Conservation (phyloP, 2,888 invertebrate species). For the Mechanitis mazaeus region DNA sequence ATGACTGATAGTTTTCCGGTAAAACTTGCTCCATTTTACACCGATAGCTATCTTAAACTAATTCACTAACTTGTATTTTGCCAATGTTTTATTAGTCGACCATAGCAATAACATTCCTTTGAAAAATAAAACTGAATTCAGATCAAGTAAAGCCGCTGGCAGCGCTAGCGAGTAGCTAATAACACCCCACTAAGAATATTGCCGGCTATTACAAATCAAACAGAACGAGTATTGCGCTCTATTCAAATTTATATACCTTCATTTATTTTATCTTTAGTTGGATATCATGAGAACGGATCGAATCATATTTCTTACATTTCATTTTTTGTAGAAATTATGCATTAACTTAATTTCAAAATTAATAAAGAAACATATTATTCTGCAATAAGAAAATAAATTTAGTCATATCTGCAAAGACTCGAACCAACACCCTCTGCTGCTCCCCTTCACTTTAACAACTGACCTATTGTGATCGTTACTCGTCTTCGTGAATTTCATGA, state of each 20-base stretch:
- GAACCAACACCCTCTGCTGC: too few species aligned
- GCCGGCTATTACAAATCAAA: conserved; percentile 68
- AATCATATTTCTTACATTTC: conserved; percentile 13
- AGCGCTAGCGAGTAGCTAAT: conserved; percentile 57
- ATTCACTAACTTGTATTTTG: conserved; percentile 53
- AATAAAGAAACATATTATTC: too few species aligned
- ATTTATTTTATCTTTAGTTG: conserved; percentile 23
- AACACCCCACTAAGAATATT: conserved; percentile 64
- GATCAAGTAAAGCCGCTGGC: conserved; percentile 62
- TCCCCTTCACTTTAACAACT: too few species aligned
- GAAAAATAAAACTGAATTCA: conserved; percentile 68
- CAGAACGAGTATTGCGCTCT: conserved; percentile 55
- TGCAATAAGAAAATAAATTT: too few species aligned
- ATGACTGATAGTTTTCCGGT: conserved; percentile 51
- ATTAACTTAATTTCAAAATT: conserved; percentile 2
- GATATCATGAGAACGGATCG: conserved; percentile 22
- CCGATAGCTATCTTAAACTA: conserved; percentile 56
- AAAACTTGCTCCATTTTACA: conserved; percentile 49
- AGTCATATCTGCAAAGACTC: too few species aligned
- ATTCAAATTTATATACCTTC: conserved; percentile 42
- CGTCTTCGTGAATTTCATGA: too few species aligned
- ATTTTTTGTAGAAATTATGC: conserved; percentile 12
- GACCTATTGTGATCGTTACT: too few species aligned
- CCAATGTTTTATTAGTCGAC: conserved; percentile 38
- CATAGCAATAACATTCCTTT: conserved; percentile 61